These are phyloP conservation scores for Zelostemma sp. DNA, from an alignment of 1,140 invertebrate genomes.

Conservation along the genomic window DNA sequence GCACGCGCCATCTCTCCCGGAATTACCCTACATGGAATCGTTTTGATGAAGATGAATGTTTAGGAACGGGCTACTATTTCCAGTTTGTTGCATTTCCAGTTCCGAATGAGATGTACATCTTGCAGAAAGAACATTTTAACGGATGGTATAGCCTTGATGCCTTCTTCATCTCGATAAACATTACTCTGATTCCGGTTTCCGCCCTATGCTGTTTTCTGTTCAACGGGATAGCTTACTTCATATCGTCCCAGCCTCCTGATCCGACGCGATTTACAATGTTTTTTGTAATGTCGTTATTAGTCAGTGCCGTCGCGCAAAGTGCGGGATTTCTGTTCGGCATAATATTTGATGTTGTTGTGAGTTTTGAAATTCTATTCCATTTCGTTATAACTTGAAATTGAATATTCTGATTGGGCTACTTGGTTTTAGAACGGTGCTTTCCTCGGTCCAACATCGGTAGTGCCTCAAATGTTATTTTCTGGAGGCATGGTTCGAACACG, in stretches of 20 bases:
- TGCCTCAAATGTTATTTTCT: no score
- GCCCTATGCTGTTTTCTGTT: slow-evolving; percentile 84
- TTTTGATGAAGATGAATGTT: no score
- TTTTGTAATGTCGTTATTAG: slow-evolving; percentile 81
- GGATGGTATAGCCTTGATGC: slow-evolving; percentile 96
- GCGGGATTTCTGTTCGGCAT: slow-evolving; percentile 90
- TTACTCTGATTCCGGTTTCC: slow-evolving; percentile 84
- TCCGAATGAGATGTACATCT: slow-evolving; percentile 90
- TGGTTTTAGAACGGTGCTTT: no score
- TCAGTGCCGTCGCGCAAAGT: slow-evolving; percentile 89
- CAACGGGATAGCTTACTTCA: slow-evolving; percentile 84
- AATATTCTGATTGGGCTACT: no score
- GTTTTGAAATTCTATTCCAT: no score
- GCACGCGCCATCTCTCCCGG: no score
- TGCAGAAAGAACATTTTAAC: slow-evolving; percentile 95
- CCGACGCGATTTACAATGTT: slow-evolving; percentile 85
- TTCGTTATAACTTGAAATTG: no score
- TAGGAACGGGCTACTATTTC: no score
- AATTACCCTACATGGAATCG: no score
- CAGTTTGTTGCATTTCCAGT: slow-evolving; percentile 75
- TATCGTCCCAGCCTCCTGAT: slow-evolving; percentile 88
- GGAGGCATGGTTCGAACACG: no score
- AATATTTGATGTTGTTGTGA: slow-evolving; percentile 83
- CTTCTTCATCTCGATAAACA: slow-evolving; percentile 89
- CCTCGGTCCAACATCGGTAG: no score